phyloP scores from a whole-genome alignment of 2,113 vertebrate genomes.

The Romanogobio albipinnatus region DNA sequence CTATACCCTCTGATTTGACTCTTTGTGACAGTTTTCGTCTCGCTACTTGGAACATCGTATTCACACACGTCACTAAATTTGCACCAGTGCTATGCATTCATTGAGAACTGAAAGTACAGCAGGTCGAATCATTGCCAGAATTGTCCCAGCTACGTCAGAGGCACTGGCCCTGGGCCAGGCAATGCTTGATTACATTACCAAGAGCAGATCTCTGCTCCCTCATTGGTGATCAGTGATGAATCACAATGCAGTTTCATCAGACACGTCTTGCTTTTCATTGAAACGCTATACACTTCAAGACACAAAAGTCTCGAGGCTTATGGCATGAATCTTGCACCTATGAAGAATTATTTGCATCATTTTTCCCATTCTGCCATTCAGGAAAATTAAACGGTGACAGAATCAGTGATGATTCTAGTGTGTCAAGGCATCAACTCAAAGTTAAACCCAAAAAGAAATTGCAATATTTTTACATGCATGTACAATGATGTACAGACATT shows the following conservation, averaged over 20 bases:
- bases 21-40: constrained; percentile 4
- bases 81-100: constrained; percentile 10
- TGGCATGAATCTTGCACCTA: neutral
- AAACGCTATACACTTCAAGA: neutral
- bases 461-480: too few relatives aligned
- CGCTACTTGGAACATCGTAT: neutral
- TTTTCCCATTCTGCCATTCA: neutral
- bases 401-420: neutral
- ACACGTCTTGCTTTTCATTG: neutral
- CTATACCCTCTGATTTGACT: neutral
- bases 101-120: neutral
- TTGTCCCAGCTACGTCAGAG: constrained; percentile 4
- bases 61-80: neutral
- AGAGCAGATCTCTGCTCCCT: neutral
- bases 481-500: too few relatives aligned
- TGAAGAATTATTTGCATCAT: neutral
- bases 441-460: too few relatives aligned
- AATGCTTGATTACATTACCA: constrained; percentile 22
- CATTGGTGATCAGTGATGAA: constrained; percentile 6
- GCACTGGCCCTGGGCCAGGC: neutral
- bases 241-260: constrained; percentile 1
- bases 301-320: neutral
- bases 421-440: neutral
- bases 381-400: neutral
- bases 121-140: neutral